Percentiles rank a stretch among this genome's conserved stretches.
phyloP scores from a whole-genome alignment of 2,888 invertebrate genomes.

The Andrena trimmerana region DNA sequence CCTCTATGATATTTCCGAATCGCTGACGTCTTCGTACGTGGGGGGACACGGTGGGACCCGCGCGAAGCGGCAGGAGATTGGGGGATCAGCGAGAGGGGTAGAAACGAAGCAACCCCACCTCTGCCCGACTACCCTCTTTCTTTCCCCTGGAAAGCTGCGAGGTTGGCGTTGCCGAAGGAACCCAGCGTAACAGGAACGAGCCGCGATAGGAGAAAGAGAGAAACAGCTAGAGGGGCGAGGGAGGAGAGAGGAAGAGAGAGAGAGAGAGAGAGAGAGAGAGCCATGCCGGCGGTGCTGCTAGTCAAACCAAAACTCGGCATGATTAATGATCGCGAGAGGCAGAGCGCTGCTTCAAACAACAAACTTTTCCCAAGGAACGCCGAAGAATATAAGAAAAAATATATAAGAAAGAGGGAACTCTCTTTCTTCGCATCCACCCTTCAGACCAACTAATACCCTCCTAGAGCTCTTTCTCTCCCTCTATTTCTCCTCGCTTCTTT shows the following conservation, averaged over 20 bases:
- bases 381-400: slow-evolving; percentile 83
- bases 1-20: slow-evolving; percentile 72
- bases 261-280: slow-evolving; percentile 74
- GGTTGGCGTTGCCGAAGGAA: slow-evolving; percentile 71
- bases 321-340: slow-evolving; percentile 87
- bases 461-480: slow-evolving; percentile 81
- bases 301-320: slow-evolving; percentile 86
- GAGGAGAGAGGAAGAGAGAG: slow-evolving; percentile 53
- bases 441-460: slow-evolving; percentile 83
- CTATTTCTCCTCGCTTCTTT: slow-evolving; percentile 73
- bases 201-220: slow-evolving; percentile 59
- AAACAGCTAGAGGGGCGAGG: slow-evolving; percentile 70
- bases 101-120: slow-evolving; percentile 60
- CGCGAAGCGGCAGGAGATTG: slow-evolving; percentile 59
- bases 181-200: slow-evolving; percentile 70
- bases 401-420: slow-evolving; percentile 84
- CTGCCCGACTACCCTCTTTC: slow-evolving; percentile 67
- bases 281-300: slow-evolving; percentile 80
- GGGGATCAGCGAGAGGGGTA: slow-evolving; percentile 63
- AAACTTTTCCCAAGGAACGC: slow-evolving; percentile 88
- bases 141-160: slow-evolving; percentile 63
- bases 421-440: slow-evolving; percentile 85
- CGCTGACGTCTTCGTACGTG: slow-evolving; percentile 58
- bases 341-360: slow-evolving; percentile 87
- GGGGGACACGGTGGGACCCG: slow-evolving; percentile 38